Conservation (phyloP, 2,113 vertebrate species). For the Eolophus roseicapilla region DNA sequence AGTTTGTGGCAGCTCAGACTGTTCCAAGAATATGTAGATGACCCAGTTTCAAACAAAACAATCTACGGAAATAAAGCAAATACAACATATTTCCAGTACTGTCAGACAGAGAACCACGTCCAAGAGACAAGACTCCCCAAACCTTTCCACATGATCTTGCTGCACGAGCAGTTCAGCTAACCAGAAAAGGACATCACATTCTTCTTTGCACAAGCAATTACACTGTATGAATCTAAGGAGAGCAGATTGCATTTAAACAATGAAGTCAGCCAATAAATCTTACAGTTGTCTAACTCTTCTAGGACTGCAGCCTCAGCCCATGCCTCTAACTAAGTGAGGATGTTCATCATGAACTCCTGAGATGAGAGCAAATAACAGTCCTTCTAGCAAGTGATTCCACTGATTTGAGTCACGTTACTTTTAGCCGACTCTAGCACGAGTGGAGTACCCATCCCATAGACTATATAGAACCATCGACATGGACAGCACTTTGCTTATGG, state of each 20-base stretch:
- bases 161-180: slow-evolving; percentile 1
- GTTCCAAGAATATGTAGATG: neutral
- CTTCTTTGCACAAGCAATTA: slow-evolving; percentile 17
- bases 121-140: neutral
- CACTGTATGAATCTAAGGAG: neutral
- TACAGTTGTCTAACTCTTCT: neutral
- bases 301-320: neutral
- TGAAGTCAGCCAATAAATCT: slow-evolving; percentile 37
- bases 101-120: neutral
- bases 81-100: neutral
- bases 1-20: neutral
- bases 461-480: neutral
- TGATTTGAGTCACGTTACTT: neutral
- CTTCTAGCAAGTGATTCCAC: neutral
- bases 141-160: neutral
- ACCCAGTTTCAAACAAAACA: neutral
- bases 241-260: slow-evolving; percentile 29
- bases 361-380: neutral
- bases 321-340: neutral
- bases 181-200: slow-evolving; percentile 42
- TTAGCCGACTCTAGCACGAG: neutral
- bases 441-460: neutral
- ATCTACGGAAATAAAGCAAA: neutral
- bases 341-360: neutral
- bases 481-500: neutral